Percentiles rank a stretch among this genome's conserved stretches.
phyloP scores from a whole-genome alignment of 2,113 vertebrate species.

The Charina bottae region DNA sequence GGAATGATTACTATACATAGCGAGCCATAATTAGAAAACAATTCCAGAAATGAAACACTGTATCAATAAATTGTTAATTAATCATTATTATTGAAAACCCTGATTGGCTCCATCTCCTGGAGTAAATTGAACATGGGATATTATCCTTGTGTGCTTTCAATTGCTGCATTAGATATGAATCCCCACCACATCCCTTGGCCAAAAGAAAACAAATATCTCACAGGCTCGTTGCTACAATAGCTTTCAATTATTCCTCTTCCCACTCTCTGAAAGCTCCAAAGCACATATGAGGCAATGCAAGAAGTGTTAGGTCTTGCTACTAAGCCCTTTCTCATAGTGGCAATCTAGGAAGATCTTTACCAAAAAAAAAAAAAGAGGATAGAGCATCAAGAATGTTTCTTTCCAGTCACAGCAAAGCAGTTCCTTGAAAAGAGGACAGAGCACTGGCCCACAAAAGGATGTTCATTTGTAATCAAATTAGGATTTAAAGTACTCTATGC shows the following conservation, averaged over 20 bases:
- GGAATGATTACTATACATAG: conserved; percentile 55
- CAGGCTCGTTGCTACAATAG: background rate
- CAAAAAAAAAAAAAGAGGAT: background rate
- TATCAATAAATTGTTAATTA: conserved; percentile 63
- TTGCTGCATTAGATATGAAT: conserved; percentile 28
- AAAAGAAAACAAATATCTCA: background rate
- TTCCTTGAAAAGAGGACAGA: background rate
- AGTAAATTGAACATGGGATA: conserved; percentile 36
- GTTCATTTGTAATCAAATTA: background rate
- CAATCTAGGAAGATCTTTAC: background rate
- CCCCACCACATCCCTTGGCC: background rate
- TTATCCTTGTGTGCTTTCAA: conserved; percentile 52
- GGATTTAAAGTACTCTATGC: conserved; percentile 27
- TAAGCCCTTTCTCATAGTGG: background rate
- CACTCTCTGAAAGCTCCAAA: background rate
- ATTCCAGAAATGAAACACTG: conserved; percentile 36
- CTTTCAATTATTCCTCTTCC: background rate
- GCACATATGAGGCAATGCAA: background rate
- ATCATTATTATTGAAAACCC: conserved; percentile 56
- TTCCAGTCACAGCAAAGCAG: background rate
- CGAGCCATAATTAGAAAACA: conserved; percentile 58
- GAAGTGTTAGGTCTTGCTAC: background rate
- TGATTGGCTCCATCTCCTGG: conserved; percentile 41
- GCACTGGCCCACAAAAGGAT: background rate
- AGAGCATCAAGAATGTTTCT: conserved; percentile 40